These are phyloP conservation scores for Calameuta idolon DNA, from an alignment of 2,888 invertebrate species.

Conservation along the genomic window DNA sequence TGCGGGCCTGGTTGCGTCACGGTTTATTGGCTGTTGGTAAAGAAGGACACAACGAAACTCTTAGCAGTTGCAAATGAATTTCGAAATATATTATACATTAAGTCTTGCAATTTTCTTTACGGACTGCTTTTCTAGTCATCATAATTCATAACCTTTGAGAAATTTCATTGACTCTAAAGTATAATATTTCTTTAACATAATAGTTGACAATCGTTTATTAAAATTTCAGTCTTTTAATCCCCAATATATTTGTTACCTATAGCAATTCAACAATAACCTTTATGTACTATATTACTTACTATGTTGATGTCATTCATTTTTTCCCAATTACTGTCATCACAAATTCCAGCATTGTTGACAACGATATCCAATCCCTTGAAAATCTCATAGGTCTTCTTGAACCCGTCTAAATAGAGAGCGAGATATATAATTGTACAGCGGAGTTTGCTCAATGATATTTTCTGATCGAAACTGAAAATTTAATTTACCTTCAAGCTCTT, in stretches of 20 bases:
- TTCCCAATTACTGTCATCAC: conserved; percentile 53
- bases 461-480: not conserved
- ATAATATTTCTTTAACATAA: too few species aligned
- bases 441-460: not conserved
- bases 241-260: too few species aligned
- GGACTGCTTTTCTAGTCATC: not conserved
- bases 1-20: too few species aligned
- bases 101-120: not conserved
- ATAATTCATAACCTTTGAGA: not conserved
- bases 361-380: conserved; percentile 70
- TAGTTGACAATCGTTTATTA: too few species aligned
- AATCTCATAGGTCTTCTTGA: conserved; percentile 63
- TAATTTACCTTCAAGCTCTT: conserved; percentile 63
- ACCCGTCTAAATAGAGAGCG: conserved; percentile 56
- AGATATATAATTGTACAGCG: not conserved
- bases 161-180: not conserved
- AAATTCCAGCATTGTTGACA: conserved; percentile 62
- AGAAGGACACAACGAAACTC: too few species aligned
- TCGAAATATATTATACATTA: not conserved
- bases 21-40: too few species aligned
- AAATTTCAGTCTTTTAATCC: too few species aligned
- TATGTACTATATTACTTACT: conserved; percentile 28
- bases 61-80: too few species aligned
- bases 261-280: too few species aligned
- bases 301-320: conserved; percentile 35